Evolutionary conservation across 2,113 vertebrate genomes (phyloP), one percentile per base, ranked within the genome.

Genomic region (Myrmophylax atrothorax): DNA sequence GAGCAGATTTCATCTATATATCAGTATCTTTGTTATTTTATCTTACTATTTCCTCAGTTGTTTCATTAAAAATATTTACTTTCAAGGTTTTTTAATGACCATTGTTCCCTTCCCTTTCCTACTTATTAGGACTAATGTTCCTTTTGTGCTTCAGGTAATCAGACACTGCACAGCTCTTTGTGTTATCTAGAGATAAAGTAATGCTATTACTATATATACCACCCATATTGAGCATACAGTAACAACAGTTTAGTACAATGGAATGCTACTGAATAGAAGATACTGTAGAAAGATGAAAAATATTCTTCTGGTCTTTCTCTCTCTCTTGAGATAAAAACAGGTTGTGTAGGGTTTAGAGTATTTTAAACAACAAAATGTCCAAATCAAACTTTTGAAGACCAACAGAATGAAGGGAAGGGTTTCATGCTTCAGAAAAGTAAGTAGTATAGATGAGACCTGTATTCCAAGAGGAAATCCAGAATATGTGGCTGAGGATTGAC

Each of bases 61-160:
- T 60, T 82, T 66, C 33, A 23, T 75, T 64, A 37, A 66, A 81
- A 74, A 9, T 5, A 44, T 35, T 74, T 40, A 23, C 8, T 55
- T 81, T 28, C 17, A 29, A 0, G 3, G 3, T 1, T 25, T 81
- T 82, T 52, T 5, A 63, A 53, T 5, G 2, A 10, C 42, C 6
- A 19, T 52, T 82, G 9, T 72, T 75, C 9, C 18, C 3, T 70
- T 78, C 15, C 56, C 35, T 38, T 11, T 78, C 26, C 7, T 72
- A 22, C 20, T 49, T 62, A 3, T 56, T 62, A 60, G 15, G 40
- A 38, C 11, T 47, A 20, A 52, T 11, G 16, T 35, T 67, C 14
- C 15, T 83, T 49, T 91, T 70, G 24, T 75, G 13, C n/a, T 89
- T 86, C 70, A 53, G 14, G 5, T 33, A 69, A 37, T 60, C 11